Evolutionary conservation across 2,888 invertebrate genomes (phyloP), one percentile per base, ranked within the genome.

Genomic region (Luperina testacea): DNA sequence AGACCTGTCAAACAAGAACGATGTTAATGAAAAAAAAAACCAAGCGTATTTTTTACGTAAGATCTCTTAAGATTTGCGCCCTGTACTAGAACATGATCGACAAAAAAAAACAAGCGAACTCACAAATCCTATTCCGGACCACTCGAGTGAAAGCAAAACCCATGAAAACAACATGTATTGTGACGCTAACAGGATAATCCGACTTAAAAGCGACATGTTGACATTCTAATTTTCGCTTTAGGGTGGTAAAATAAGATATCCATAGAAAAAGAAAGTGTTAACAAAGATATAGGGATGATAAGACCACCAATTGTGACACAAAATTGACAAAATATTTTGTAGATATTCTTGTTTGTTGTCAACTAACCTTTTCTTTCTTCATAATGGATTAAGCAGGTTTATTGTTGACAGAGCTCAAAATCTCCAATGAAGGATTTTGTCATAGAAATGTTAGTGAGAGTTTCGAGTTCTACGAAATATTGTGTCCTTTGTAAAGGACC

Each of bases 281-380:
- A 91, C 92, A 93, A 93, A 86, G 86, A 85, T 85, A 82, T 82
- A 72, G 76, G 80, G n/a, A 72, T 77, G 92, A 93, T 94, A 90
- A 94, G 95, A 96, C 96, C 96, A 95, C 95, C 96, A 94, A 89
- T 94, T 93, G 95, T 94, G 95, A 93, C 93, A 92, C 78, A 90
- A 92, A 94, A 93, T 96, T 95, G 94, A 92, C 96, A 95, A 96
- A 96, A 96, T 96, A 96, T 97, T 96, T 94, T 92, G 93, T 89
- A 86, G 90, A 91, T 90, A 90, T 88, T 89, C 71, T 77, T 84
- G 82, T 93, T 94, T 94, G 93, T 94, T 93, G 93, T 90, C 89
- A 89, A 87, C 84, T 90, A 90, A 92, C 90, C 93, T 91, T 88
- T 89, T 91, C 87, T 88, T 91, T 92, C 92, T 91, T 89, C 87